A percentile compares a stretch with the other conserved stretches of the same genome.
phyloP scores from a whole-genome alignment of 2,113 vertebrate species.

The Glareola pratincola region DNA sequence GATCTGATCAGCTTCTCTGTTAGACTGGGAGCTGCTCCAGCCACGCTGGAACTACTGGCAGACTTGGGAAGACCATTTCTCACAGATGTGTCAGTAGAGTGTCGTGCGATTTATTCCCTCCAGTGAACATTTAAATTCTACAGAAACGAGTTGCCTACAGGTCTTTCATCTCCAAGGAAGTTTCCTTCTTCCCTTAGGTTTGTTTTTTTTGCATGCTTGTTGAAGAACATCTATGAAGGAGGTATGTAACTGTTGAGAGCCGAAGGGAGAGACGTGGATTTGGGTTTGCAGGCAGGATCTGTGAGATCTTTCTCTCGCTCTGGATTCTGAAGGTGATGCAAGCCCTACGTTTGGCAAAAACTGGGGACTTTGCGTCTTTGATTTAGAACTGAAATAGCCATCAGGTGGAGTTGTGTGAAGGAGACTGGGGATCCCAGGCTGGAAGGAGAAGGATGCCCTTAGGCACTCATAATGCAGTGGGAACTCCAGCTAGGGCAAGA shows the following conservation, averaged over 20 bases:
- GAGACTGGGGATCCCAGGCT: neutral
- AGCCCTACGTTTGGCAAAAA: neutral
- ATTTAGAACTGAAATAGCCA: neutral
- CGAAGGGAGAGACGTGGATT: neutral
- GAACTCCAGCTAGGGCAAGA: neutral
- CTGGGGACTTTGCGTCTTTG: neutral
- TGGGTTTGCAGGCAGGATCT: neutral
- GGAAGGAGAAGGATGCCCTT: neutral
- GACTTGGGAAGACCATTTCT: neutral
- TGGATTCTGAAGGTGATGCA: neutral
- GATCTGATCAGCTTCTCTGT: neutral
- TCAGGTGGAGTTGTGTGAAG: neutral
- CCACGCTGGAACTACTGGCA: neutral
- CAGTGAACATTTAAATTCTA: neutral
- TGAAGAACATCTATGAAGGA: neutral
- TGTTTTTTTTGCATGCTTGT: neutral
- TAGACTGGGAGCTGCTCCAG: neutral
- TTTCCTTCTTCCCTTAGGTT: neutral
- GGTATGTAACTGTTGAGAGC: neutral
- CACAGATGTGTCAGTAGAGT: neutral
- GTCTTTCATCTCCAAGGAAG: neutral
- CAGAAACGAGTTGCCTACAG: constrained; percentile 9
- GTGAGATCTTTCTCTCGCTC: neutral
- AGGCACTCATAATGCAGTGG: neutral
- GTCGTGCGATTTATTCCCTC: neutral